Base-by-base conservation (phyloP, 2,113 vertebrate species). In the Xiphias gladius region DNA sequence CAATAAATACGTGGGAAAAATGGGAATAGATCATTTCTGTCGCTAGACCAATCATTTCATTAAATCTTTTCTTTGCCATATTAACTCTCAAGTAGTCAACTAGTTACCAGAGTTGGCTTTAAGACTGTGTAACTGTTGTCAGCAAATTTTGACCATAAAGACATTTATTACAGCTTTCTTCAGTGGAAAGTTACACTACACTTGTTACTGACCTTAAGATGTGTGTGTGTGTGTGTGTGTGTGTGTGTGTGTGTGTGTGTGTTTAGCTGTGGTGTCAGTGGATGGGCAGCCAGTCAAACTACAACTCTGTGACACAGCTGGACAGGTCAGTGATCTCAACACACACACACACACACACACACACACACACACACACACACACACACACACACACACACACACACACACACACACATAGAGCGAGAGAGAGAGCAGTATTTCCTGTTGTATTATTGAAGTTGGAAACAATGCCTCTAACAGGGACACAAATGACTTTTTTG, bases 271-370 rank as follows among this genome's bases (percentile, higher is more conserved):
- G 54, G 97, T 99, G 82, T 97, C 97, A 19, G 97, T 99, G 71
- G 97, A 98, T 35, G 97, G 97, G 55, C 96, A 96, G 84, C 97
- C 97, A 0, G 97, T 99, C 92, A 96, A 96, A 94, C 96, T 99
- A 26, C 97, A 99, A 92, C 97, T 99, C 85, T 98, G 97, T 91
- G 97, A 99, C 95, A 99, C 97, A 32, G 97, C 97, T 9, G 97
- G 97, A 84, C 97, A 98, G 97, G 97, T 99, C 89, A 96, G 97
- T 96, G 89, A 88, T 65, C 66, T 77, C 72, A 73, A n/a, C 37
- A 50, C 46, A 78, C 65, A 80, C 74, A 78, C 30, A 63, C 69
- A 68, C 59, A 55, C 46, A 39, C 58, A 70, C 58, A 74, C 41
- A 55, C 66, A 46, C 71, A 28, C 64, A 74, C 24, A 68, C 73